Base-by-base conservation (phyloP, 2,888 invertebrate species). In the Nineta flava region DNA sequence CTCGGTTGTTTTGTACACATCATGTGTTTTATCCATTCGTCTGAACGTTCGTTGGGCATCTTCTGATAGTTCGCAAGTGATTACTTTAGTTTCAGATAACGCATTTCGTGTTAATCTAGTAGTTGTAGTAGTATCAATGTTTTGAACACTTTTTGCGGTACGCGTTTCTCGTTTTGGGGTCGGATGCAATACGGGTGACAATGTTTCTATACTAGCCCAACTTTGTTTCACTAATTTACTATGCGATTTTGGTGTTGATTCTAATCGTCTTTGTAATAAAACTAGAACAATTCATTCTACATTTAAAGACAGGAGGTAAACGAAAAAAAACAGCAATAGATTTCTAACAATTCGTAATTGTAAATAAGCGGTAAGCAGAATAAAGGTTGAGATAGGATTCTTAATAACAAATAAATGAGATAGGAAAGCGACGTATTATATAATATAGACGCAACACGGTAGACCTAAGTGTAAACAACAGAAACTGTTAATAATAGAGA, bases 181-280 rank as follows among this genome's bases (percentile, higher is more conserved):
- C 15, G 31, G 5, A 15, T 19, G 38, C 10, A 16, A 9, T 40
- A 48, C n/a, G 2, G 48, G 48, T 41, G 40, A 38, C 38, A 48
- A 17, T 16, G 48, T 17, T 41, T 48, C 48, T 19, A 17, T 32
- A 26, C 48, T 48, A 13, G 48, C 21, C 48, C 48, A 48, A 15
- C 19, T 26, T 26, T 17, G n/a, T 40, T 31, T 48, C 13, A 12
- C 12, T 26, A 41, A 9, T 38, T 13, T 26, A 26, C 13, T 16
- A 26, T 41, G 19, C 5, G 59, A 58, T 56, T 62, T 64, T 40
- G 68, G 66, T 12, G 68, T 68, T 12, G 68, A 68, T 61, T 65
- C 64, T 5, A 62, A 60, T 55, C 26, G 26, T 26, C 26, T 26
- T 26, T 63, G 59, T 34, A 54, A 52, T n/a, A 64, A 55, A 56